Conservation (phyloP, 2,113 vertebrate species). For the Arizona elegans region DNA sequence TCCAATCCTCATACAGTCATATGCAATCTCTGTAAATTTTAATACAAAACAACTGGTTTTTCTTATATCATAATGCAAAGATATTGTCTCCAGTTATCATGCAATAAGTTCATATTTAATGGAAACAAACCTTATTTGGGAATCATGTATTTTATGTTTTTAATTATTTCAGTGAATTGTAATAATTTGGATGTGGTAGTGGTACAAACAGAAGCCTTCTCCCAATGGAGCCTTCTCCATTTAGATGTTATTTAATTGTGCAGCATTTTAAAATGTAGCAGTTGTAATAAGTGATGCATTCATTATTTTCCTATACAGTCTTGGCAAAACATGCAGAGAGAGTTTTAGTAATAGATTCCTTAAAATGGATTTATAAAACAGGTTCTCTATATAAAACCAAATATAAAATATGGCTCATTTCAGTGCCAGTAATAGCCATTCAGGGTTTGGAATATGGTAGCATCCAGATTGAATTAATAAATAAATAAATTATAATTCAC, state of each 20-base stretch:
- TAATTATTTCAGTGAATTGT: constrained; percentile 48
- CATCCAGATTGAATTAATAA: neutral
- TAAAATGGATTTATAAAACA: constrained; percentile 21
- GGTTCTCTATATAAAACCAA: constrained; percentile 39
- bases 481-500: neutral
- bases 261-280: constrained; percentile 14
- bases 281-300: constrained; percentile 32
- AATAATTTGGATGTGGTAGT: constrained; percentile 54
- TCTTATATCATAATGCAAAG: constrained; percentile 63
- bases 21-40: constrained; percentile 55
- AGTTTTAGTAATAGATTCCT: constrained; percentile 25
- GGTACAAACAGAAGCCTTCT: constrained; percentile 26
- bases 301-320: constrained; percentile 59
- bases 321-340: constrained; percentile 38
- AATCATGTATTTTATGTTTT: constrained; percentile 53
- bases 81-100: constrained; percentile 64
- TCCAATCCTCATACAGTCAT: constrained; percentile 43
- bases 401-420: constrained; percentile 18
- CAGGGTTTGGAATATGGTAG: neutral
- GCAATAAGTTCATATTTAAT: constrained; percentile 71
- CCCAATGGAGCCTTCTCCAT: constrained; percentile 28
- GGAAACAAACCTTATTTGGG: constrained; percentile 48
- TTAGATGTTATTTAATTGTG: constrained; percentile 34
- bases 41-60: constrained; percentile 55
- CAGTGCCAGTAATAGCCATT: neutral